These are phyloP conservation scores for Nomada fucata DNA, from an alignment of 2,888 invertebrate genomes.

Conservation along the genomic window DNA sequence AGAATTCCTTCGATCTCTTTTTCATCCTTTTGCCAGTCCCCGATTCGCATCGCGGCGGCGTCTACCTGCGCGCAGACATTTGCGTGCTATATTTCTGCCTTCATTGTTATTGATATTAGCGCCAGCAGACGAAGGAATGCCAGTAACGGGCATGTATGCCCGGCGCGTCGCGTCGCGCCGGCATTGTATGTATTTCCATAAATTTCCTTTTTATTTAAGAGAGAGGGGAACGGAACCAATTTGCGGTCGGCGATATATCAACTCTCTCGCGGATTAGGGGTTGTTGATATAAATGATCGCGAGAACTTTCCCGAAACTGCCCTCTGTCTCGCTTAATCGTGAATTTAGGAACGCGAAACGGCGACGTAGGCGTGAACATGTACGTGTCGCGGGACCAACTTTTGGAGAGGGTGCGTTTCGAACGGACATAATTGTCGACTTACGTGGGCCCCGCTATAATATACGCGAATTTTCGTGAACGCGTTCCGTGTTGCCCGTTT, in stretches of 20 bases:
- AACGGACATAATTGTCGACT: constrained; percentile 33
- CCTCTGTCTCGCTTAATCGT: constrained; percentile 25
- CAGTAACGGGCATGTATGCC: constrained; percentile 24
- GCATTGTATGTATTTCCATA: constrained; percentile 49
- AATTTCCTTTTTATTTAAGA: constrained; percentile 50
- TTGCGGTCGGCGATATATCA: constrained; percentile 41
- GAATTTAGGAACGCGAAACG: constrained; percentile 23
- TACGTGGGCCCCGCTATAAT: neutral
- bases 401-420: constrained; percentile 10
- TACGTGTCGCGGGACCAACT: constrained; percentile 8
- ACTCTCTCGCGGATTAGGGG: constrained; percentile 35
- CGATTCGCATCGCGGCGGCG: constrained; percentile 40
- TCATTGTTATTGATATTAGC: constrained; percentile 66
- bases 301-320: constrained; percentile 32
- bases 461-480: constrained; percentile 29
- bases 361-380: neutral
- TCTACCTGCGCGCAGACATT: constrained; percentile 40
- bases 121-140: constrained; percentile 16
- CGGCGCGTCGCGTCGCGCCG: neutral
- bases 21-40: constrained; percentile 42
- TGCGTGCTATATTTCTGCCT: constrained; percentile 37
- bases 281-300: constrained; percentile 42
- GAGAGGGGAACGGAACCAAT: constrained; percentile 35
- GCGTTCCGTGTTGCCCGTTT: neutral
- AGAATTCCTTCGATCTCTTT: constrained; percentile 49